Base-by-base conservation (phyloP, 2,888 invertebrate genomes). In the Melolontha melolontha region DNA sequence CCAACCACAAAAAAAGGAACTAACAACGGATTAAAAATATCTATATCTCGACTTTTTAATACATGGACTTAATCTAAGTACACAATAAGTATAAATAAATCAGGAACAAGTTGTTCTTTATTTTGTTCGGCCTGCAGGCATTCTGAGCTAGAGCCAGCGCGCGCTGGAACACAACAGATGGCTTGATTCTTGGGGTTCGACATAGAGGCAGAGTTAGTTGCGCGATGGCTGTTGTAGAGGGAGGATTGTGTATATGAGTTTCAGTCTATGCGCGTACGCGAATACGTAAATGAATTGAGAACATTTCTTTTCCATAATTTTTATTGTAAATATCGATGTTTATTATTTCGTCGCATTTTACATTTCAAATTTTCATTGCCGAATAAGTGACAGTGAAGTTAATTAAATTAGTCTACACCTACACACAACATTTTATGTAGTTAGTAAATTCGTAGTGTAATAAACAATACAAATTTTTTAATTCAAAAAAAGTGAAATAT, bases 61-160 rank as follows among this genome's bases (percentile, higher is more conserved):
- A 62, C 59, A 34, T 29, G 10, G 34, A 44, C 59, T 62, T 62
- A 29, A 62, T 49, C 47, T 62, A 62, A 62, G 59, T 62, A 62
- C 59, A 62, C 59, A 62, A 62, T 62, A 62, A 62, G 59, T 62
- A 78, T 76, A 78, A 79, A 78, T 76, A 77, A 78, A 79, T 78
- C 77, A 74, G 76, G 66, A 77, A 78, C 79, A 73, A 77, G 78
- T 79, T 78, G 75, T 76, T 78, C 78, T 78, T 76, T 77, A 73
- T 77, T 74, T 72, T 71, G 73, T 73, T 72, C 76, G 72, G 77
- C 76, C 76, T 75, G 76, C 76, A 66, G 70, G 68, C 65, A 68
- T 59, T 40, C 59, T 42, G 52, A 57, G 66, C 47, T 57, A 49
- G 64, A 68, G 63, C 42, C 52, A 65, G 71, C 68, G 65, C 68